Base-by-base conservation (phyloP, 2,113 vertebrate species). In the Perca schrenkii region DNA sequence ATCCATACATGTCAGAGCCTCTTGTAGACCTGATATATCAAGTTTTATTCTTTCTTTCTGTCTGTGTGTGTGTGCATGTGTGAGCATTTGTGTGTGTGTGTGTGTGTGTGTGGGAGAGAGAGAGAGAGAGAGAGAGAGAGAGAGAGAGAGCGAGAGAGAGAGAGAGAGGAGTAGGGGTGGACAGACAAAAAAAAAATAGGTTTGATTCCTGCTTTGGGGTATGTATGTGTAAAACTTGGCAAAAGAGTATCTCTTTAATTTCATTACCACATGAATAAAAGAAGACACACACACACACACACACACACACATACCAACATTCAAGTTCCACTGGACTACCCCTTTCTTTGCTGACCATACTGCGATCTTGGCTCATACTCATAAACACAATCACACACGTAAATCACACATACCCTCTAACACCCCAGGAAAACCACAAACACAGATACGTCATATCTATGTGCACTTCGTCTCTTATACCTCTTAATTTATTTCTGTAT, bases 291-390 rank as follows among this genome's bases (percentile, higher is more conserved):
- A 68, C 14, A 34, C 25, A 46, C 16, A 64, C 65, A 85, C 74
- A n/a, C n/a, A n/a, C n/a, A n/a, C n/a, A n/a, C n/a, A n/a, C n/a
- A n/a, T n/a, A n/a, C n/a, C n/a, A n/a, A n/a, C n/a, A n/a, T n/a
- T n/a, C 25, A 25, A 25, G 63, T 56, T n/a, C 6, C 53, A 25
- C 43, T 77, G 60, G 54, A 75, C 60, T 80, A 36, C 40, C 46
- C 19, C 14, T 28, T 40, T 72, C 54, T 83, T 85, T 82, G 85
- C 73, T 80, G 83, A 74, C 64, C 64, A 28, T 56, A 28, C 73
- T 67, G 49, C 65, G 6, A 76, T 57, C 47, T 75, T 78, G 57
- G 65, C 72, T 81, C 52, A 52, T 46, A 16, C 14, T 74, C 40
- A 36, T 56, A 47, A 62, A 77, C 63, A 66, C 52, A 22, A 11